Base-by-base conservation (phyloP, 92 coral and sea anemone species). In the Porites lobata region DNA sequence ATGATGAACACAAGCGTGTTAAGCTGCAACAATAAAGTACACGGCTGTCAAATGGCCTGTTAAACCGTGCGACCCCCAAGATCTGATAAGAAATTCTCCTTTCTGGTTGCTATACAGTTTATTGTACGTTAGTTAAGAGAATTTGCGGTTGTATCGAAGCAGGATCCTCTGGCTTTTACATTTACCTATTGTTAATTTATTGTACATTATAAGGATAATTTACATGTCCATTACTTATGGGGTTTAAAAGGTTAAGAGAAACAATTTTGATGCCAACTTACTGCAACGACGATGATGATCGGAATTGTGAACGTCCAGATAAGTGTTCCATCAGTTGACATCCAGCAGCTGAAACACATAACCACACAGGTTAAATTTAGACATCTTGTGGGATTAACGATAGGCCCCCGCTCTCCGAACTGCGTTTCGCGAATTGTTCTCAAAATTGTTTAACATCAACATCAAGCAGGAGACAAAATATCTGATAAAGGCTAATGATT, bases 231-330 rank as follows among this genome's bases (percentile, higher is more conserved):
- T 38, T 0, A 38, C 47, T 38, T 38, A 38, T 0, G 47, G 47
- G 7, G 47, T 0, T 38, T 3, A 38, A 38, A 38, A 38, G 47
- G 7, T 38, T 62, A 1, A 19, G 66, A 62, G 66, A 20, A 71
- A 2, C 18, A 56, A 47, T 69, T 62, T 69, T 69, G 76, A 66
- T 11, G 57, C 15, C 67, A 50, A 92, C 99, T 85, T 91, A 95
- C 99, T 82, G 93, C 89, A 5, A 95, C 92, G 6, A 96, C 93
- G 14, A 93, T 89, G 12, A 93, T 84, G 79, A 96, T 89, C 0
- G 99, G 98, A 51, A 96, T 90, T 19, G 98, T 85, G 53, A 95
- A 96, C 0, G 99, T 93, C 99, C 99, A 96, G 65, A 96, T 96
- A 6, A 96, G 78, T 0, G 98, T 93, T 18, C 99, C 99, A 69